Percentiles rank a stretch among this genome's conserved stretches.
phyloP scores from a whole-genome alignment of 2,113 vertebrate genomes.

The Scortum barcoo region DNA sequence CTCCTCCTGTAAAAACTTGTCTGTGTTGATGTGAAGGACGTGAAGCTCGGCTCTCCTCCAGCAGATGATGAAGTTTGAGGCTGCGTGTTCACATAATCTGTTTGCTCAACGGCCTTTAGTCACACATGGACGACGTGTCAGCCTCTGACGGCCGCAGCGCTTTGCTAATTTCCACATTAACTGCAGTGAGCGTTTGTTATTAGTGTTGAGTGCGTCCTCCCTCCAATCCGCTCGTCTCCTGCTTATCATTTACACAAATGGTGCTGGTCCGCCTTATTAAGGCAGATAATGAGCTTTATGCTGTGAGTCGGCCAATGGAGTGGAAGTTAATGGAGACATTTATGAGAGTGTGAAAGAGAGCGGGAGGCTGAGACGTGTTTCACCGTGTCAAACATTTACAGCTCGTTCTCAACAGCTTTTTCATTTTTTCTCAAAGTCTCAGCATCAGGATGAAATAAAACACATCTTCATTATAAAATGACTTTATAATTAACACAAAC shows the following conservation, averaged over 20 bases:
- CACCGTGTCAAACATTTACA: constrained; percentile 19
- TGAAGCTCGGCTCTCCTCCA: neutral
- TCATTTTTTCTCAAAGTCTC: neutral
- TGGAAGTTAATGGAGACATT: constrained; percentile 46
- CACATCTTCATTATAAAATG: neutral
- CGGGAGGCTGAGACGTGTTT: constrained; percentile 16
- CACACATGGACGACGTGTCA: constrained; percentile 24
- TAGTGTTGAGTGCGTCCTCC: constrained; percentile 19
- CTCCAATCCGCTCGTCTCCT: constrained; percentile 23
- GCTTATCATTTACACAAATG: constrained; percentile 48
- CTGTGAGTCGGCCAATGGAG: constrained; percentile 20
- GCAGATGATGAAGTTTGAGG: neutral
- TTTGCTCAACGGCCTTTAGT: constrained; percentile 70
- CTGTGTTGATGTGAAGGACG: too few species aligned
- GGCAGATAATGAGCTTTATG: constrained; percentile 45
- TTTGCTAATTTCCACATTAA: constrained; percentile 83
- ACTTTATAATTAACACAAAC: neutral
- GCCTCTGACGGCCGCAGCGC: constrained; percentile 17
- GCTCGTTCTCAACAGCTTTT: neutral
- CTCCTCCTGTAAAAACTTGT: too few species aligned
- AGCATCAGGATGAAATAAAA: neutral
- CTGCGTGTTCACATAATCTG: constrained; percentile 22
- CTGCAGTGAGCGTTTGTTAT: constrained; percentile 23
- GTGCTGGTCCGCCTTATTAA: constrained; percentile 44
- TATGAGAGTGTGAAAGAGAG: constrained; percentile 17